Evolutionary conservation across 2,888 invertebrate genomes (phyloP), one percentile per base, ranked within the genome.

Genomic region (Erebia palarica): DNA sequence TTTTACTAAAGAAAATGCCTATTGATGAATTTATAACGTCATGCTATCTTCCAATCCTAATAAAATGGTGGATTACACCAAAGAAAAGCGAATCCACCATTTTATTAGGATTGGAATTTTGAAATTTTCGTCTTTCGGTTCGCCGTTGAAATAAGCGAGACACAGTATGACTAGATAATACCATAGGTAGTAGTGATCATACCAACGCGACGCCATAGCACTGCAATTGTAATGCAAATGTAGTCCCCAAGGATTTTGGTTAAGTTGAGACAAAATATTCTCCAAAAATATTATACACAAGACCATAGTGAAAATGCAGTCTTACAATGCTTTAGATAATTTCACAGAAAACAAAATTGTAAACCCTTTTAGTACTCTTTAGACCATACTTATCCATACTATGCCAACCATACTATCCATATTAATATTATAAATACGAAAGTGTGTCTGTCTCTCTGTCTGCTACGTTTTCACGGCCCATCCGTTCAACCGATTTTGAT

Each of bases 141-240:
- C 53, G 53, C 16, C 9, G 2, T 53, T n/a, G n/a, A n/a, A 51
- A n/a, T n/a, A n/a, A 3, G 7, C 16, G 9, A 53, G n/a, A 10
- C 53, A 9, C 53, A 9, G 16, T 53, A 53, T 9, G 53, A 16
- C 10, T 53, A 53, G 9, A 53, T 3, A 53, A 53, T n/a, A 51
- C n/a, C n/a, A 51, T 13, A n/a, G n/a, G n/a, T n/a, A 4, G 53
- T 53, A 16, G 16, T 53, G 16, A 53, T 10, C 53, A 53, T 53
- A 18, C 49, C 14, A 5, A n/a, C 49, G n/a, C n/a, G 16, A 42
- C 61, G 61, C 10, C 16, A 44, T 44, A 61, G 44, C 44, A 18
- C 61, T 44, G 59, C 59, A 9, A 59, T 42, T 44, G 16, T 5
- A 61, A 61, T 61, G 61, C 44, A 44, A 61, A 61, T 61, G 18